phyloP scores from a whole-genome alignment of 2,888 invertebrate genomes.

The Mesorhabditis belari region DNA sequence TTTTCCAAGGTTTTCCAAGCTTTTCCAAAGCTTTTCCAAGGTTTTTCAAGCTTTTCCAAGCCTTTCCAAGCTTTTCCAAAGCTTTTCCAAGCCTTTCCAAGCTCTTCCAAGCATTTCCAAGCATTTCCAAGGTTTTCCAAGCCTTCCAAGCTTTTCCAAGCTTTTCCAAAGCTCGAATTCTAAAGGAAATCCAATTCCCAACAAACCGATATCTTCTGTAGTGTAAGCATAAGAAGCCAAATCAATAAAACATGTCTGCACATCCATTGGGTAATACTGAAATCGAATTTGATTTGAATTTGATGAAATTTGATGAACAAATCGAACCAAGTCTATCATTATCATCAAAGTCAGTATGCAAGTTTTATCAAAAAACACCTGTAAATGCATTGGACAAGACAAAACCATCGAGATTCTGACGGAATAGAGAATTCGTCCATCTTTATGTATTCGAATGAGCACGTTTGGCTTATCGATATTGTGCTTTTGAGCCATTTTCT shows the following conservation, averaged over 20 bases:
- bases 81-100: too few relatives aligned
- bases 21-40: too few relatives aligned
- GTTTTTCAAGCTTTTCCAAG: too few relatives aligned
- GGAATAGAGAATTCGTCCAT: slow-evolving; percentile 29
- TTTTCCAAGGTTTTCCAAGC: too few relatives aligned
- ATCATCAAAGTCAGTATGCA: not conserved
- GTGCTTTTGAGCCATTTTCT: slow-evolving; percentile 80
- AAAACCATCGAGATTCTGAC: slow-evolving; percentile 82
- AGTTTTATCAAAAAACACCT: slow-evolving; percentile 60
- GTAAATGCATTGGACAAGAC: slow-evolving; percentile 92
- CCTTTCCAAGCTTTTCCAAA: too few relatives aligned
- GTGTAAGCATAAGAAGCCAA: slow-evolving; percentile 98
- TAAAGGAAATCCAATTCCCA: not conserved
- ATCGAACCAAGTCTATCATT: not conserved
- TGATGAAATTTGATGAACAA: not conserved
- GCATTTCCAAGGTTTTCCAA: too few relatives aligned
- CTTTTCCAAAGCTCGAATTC: not conserved
- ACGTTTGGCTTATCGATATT: slow-evolving; percentile 64
- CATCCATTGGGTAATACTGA: slow-evolving; percentile 69
- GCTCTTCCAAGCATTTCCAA: too few relatives aligned
- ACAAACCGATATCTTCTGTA: slow-evolving; percentile 76
- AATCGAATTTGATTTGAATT: slow-evolving; percentile 2
- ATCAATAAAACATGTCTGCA: slow-evolving; percentile 83
- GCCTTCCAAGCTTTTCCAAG: too few relatives aligned
- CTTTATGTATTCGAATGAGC: slow-evolving; percentile 83